A percentile compares a stretch with the other conserved stretches of the same genome.
Conservation (phyloP, 1,140 invertebrate species). For the Trigoniulus corallinus region DNA sequence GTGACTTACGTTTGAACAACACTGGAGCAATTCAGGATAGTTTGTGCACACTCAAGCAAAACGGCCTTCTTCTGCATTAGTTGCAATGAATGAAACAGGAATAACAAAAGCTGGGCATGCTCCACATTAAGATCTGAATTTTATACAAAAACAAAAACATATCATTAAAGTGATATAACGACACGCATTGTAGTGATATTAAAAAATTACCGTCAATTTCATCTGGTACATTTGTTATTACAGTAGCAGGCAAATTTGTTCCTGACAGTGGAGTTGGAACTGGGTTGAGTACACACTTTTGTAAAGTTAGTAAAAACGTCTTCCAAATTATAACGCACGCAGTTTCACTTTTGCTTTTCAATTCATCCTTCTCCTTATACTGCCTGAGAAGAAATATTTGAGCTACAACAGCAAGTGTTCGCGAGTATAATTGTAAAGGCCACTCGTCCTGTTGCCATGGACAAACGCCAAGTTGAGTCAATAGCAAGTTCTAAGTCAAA, state of each 20-base stretch:
- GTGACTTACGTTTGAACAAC: slow-evolving; percentile 11
- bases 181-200: background rate
- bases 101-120: slow-evolving; percentile 80
- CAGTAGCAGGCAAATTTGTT: too few relatives aligned
- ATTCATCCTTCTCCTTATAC: slow-evolving; percentile 48
- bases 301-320: slow-evolving; percentile 65
- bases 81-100: slow-evolving; percentile 83
- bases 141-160: background rate
- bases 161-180: background rate
- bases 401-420: slow-evolving; percentile 62
- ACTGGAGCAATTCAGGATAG: slow-evolving; percentile 19
- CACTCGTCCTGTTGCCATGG: slow-evolving; percentile 50
- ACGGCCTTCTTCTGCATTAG: slow-evolving; percentile 93
- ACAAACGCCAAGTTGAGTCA: slow-evolving; percentile 57
- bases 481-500: slow-evolving; percentile 49
- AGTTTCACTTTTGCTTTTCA: slow-evolving; percentile 38
- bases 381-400: slow-evolving; percentile 55
- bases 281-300: slow-evolving; percentile 45
- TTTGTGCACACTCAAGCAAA: slow-evolving; percentile 39
- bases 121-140: slow-evolving; percentile 81
- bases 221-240: slow-evolving; percentile 7
- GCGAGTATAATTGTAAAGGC: slow-evolving; percentile 67
- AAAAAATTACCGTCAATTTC: slow-evolving; percentile 28
- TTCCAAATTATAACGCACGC: slow-evolving; percentile 81
- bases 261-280: slow-evolving; percentile 10